phyloP scores from a whole-genome alignment of 1,140 invertebrate species.

The Reticulitermes speratus region DNA sequence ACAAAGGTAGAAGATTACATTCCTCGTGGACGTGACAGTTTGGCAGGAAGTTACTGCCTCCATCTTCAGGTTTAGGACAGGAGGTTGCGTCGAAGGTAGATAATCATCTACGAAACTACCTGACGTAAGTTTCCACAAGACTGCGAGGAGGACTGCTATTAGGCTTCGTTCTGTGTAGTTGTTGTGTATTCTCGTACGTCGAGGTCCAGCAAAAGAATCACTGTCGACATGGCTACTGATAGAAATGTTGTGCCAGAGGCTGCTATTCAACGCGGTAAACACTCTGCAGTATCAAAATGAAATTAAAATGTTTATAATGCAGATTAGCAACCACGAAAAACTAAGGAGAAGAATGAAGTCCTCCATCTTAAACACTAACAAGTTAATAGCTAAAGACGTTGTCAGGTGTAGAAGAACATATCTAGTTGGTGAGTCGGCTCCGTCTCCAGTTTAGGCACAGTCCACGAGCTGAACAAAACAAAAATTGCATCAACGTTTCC shows the following conservation, averaged over 20 bases:
- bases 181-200: too few relatives aligned
- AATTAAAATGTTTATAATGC: conserved; percentile 13
- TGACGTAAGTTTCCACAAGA: too few relatives aligned
- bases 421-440: background rate
- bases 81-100: too few relatives aligned
- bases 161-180: too few relatives aligned
- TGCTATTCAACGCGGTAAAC: background rate
- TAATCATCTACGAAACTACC: too few relatives aligned
- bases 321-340: background rate
- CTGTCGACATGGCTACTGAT: background rate
- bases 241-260: background rate
- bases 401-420: background rate
- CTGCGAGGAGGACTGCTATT: too few relatives aligned
- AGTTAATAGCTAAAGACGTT: conserved; percentile 2
- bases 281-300: background rate
- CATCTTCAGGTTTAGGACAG: too few relatives aligned
- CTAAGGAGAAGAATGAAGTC: background rate
- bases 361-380: background rate
- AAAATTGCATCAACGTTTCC: background rate
- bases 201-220: background rate
- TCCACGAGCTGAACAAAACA: background rate
- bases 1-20: too few relatives aligned
- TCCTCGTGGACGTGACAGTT: too few relatives aligned
- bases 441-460: background rate
- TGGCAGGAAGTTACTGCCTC: too few relatives aligned